Evolutionary conservation across 2,113 vertebrate species (phyloP).

Genomic region (Rynchops niger): DNA sequence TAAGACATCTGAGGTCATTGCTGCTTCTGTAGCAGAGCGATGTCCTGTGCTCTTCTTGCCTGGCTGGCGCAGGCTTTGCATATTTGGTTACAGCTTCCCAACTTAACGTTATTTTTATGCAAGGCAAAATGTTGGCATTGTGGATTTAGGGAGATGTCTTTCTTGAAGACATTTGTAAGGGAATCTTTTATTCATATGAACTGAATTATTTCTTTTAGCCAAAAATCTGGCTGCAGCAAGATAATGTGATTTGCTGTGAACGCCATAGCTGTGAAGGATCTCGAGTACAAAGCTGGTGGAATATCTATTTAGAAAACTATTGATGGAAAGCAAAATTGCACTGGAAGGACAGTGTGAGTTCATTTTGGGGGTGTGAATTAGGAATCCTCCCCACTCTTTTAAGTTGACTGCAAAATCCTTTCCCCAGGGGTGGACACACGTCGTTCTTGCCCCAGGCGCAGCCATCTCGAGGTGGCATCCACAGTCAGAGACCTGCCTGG

Average conservation of each 20-base stretch:
- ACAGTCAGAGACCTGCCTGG: not conserved
- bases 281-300: constrained; percentile 7
- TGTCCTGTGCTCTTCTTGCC: not conserved
- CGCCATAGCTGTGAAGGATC: constrained; percentile 20
- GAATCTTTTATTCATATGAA: constrained; percentile 48
- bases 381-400: not conserved
- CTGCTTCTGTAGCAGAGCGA: not conserved
- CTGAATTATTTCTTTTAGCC: not conserved
- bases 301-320: not conserved
- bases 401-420: not conserved
- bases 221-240: constrained; percentile 28
- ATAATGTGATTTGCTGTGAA: constrained; percentile 32
- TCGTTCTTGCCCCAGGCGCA: not conserved
- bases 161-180: constrained; percentile 19
- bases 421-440: rapidly evolving
- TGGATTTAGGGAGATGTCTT: not conserved
- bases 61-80: not conserved
- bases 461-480: not conserved
- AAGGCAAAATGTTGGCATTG: constrained; percentile 11
- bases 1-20: not conserved
- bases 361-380: not conserved
- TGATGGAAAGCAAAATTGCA: not conserved
- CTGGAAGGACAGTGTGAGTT: not conserved
- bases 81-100: not conserved
- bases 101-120: not conserved